Percentiles rank a stretch among this genome's conserved stretches.
phyloP scores from a whole-genome alignment of 2,797 vertebrate genomes.

The Varecia variegata region DNA sequence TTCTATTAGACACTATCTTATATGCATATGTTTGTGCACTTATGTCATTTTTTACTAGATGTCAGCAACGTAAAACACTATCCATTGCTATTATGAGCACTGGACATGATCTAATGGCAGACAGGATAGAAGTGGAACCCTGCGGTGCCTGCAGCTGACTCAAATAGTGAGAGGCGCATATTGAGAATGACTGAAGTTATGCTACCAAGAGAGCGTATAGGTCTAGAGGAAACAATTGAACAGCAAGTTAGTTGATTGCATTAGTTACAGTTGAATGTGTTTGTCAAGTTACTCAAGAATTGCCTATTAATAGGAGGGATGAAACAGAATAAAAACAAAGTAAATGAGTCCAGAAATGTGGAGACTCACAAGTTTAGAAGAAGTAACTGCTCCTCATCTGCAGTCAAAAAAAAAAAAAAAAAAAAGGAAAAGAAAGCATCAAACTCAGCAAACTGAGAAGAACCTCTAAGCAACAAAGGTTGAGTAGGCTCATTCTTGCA shows the following conservation, averaged over 20 bases:
- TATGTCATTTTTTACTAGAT: background rate
- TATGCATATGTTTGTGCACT: background rate
- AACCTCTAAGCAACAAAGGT: background rate
- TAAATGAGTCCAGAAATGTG: background rate
- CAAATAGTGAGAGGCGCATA: background rate
- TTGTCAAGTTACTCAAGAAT: background rate
- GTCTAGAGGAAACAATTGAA: background rate
- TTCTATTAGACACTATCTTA: background rate
- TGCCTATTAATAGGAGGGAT: background rate
- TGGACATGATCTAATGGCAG: background rate
- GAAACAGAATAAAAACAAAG: background rate
- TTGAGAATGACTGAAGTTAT: background rate
- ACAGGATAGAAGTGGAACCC: background rate
- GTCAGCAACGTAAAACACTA: background rate
- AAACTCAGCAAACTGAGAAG: background rate
- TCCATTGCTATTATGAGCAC: background rate
- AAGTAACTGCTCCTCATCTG: background rate
- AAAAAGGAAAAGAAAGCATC: background rate
- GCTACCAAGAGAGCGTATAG: background rate
- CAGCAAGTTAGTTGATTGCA: background rate
- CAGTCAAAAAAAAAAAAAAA: background rate
- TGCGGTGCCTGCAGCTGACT: fast-evolving
- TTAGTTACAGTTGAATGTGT: background rate
- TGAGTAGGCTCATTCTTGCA: background rate
- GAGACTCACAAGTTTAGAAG: background rate